Evolutionary conservation across 2,113 vertebrate genomes (phyloP).

Genomic region (Colinus virginianus): DNA sequence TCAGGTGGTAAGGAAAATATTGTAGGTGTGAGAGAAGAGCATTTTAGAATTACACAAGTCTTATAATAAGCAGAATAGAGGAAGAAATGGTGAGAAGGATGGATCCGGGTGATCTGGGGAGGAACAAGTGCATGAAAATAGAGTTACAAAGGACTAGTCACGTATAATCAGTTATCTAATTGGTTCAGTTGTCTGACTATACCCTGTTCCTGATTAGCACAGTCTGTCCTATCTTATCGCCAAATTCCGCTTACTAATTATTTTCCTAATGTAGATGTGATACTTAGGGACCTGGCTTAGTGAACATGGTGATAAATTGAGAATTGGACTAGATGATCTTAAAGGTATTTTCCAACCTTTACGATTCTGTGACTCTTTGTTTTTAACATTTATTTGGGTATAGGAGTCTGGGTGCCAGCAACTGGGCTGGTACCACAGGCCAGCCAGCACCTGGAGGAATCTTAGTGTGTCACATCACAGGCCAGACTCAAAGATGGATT

Average conservation of each 20-base stretch:
- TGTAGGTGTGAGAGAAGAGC: not conserved
- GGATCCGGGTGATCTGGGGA: not conserved
- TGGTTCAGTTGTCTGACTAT: not conserved
- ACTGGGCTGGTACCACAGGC: not conserved
- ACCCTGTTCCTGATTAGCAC: not conserved
- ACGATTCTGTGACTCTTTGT: too few relatives aligned
- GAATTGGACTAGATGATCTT: too few relatives aligned
- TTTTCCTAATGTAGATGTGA: not conserved
- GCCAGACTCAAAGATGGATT: not conserved
- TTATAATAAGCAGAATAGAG: not conserved
- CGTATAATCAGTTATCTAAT: not conserved
- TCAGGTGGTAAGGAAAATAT: too few relatives aligned
- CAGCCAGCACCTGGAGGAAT: rapidly evolving
- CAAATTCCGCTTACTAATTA: not conserved
- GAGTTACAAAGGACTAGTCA: not conserved
- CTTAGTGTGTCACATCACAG: rapidly evolving
- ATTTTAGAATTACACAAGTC: not conserved
- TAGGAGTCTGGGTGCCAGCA: rapidly evolving
- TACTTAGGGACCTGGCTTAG: too few relatives aligned
- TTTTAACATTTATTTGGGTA: not conserved
- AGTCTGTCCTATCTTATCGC: not conserved
- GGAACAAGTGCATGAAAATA: not conserved
- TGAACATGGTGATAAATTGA: too few relatives aligned
- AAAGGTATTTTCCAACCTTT: too few relatives aligned
- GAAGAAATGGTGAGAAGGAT: not conserved